Evolutionary conservation across 2,113 vertebrate species (phyloP).

Genomic region (Promerops cafer): DNA sequence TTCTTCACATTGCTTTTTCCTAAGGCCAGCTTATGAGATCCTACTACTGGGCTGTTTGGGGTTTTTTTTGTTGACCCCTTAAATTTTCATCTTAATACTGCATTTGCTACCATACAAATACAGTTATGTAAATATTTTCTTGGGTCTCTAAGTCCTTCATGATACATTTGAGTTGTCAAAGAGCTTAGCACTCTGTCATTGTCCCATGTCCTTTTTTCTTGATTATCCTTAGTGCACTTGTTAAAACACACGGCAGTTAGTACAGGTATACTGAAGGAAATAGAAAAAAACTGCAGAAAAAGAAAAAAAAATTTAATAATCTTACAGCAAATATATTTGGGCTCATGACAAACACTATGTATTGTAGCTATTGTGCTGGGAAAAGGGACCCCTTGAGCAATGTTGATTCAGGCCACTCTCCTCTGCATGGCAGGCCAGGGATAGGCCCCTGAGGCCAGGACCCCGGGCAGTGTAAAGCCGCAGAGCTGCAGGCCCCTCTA

Average conservation of each 20-base stretch:
- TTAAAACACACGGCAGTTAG: background rate
- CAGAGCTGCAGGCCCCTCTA: background rate
- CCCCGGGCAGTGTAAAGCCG: background rate
- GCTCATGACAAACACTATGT: background rate
- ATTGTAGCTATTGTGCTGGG: background rate
- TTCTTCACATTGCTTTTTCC: background rate
- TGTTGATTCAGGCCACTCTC: background rate
- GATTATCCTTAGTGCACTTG: background rate
- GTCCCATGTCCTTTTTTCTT: background rate
- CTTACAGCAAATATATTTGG: background rate
- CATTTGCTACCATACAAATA: background rate
- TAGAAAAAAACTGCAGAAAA: too few relatives aligned
- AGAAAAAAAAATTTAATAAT: background rate
- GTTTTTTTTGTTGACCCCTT: background rate
- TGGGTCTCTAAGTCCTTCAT: background rate
- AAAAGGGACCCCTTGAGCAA: background rate
- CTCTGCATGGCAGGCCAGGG: background rate
- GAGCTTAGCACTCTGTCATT: background rate
- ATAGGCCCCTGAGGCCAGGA: background rate
- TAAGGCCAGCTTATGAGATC: background rate
- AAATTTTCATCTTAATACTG: background rate
- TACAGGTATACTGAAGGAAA: background rate
- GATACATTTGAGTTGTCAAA: background rate
- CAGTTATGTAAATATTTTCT: background rate
- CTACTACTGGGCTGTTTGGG: background rate